Base-by-base conservation (phyloP, 2,888 invertebrate species). In the Anaspis maculata region DNA sequence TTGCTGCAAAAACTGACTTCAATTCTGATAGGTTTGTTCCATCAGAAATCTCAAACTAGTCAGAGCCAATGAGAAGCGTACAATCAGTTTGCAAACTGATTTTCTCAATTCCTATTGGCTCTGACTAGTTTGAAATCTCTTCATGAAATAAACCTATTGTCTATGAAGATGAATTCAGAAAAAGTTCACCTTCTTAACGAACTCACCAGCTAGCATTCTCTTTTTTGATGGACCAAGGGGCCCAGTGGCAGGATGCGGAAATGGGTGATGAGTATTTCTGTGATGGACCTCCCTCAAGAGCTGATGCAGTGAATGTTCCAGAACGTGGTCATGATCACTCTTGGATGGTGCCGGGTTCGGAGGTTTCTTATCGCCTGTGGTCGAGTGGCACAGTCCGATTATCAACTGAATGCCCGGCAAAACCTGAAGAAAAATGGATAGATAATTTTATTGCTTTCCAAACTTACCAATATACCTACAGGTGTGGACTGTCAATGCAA, bases 221-320 rank as follows among this genome's bases (percentile, higher is more conserved):
- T 86, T 78, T 63, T 91, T 92, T 46, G 86, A 88, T n/a, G 92
- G 86, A 0, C 95, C 95, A 10, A 95, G 72, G 1, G 91, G 89
- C 1, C 91, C 92, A 16, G 92, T 91, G 13, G 91, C 85, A 3
- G 95, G 95, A 72, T 94, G 94, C 1, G 95, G 94, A 68, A 92
- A 86, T 3, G 92, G 89, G 66, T 90, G 88, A 67, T 90, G 89
- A 3, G 90, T 86, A 66, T 92, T 90, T 54, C 84, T 82, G 61
- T 89, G 84, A 65, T 95, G 95, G 7, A 91, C 86, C 54, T 94
- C 91, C 12, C 95, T 74, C 34, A 96, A 69, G 36, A 96, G 67
- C 64, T 96, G 96, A 67, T 96, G 95, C 36, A 96, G 67, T 0
- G 94, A 94, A 62, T 96, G 96, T 60, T 96, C 95, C 45, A 96